Evolutionary conservation across 2,797 vertebrate genomes (phyloP).

Genomic region (Tarsius wallacei): DNA sequence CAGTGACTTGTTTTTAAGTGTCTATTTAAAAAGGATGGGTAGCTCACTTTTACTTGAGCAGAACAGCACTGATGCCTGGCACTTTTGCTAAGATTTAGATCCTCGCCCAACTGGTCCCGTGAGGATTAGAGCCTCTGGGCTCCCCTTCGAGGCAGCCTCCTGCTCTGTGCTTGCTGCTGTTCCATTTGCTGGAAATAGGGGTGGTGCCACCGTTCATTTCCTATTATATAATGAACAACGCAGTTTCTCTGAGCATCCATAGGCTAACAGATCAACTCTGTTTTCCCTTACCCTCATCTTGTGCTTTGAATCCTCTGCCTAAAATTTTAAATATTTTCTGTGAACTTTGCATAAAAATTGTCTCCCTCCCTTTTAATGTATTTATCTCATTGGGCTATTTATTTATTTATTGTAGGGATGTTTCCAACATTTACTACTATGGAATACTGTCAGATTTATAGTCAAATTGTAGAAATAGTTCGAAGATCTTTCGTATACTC

Average conservation of each 20-base stretch:
- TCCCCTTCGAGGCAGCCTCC: too few species aligned
- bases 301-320: neutral
- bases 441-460: slow-evolving; percentile 37
- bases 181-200: neutral
- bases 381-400: neutral
- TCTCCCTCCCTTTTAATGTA: neutral
- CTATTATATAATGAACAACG: neutral
- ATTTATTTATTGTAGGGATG: neutral
- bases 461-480: slow-evolving; percentile 28
- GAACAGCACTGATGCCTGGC: neutral
- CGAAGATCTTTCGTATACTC: neutral
- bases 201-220: neutral
- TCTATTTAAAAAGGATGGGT: neutral
- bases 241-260: neutral
- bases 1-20: neutral
- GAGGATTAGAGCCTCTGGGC: neutral
- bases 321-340: neutral
- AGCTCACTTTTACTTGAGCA: neutral
- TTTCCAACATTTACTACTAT: neutral
- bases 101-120: neutral
- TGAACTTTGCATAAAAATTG: neutral
- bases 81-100: neutral
- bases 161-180: neutral
- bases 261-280: neutral
- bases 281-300: neutral